Evolutionary conservation across 2,797 vertebrate species (phyloP).

Genomic region (Tachyglossus aculeatus): DNA sequence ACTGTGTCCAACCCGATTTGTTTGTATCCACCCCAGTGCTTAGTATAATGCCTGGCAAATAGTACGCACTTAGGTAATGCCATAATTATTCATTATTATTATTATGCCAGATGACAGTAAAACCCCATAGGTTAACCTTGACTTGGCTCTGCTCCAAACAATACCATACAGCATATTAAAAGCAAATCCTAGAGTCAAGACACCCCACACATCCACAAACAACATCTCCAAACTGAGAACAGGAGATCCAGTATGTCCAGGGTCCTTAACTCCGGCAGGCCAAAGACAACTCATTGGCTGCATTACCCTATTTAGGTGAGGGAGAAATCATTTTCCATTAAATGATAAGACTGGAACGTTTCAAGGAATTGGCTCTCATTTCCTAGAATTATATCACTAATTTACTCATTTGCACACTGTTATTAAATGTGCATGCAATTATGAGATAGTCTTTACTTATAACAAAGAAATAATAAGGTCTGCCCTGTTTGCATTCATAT

Average conservation of each 20-base stretch:
- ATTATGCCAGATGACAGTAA: neutral
- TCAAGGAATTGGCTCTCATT: constrained; percentile 62
- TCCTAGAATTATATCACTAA: constrained; percentile 68
- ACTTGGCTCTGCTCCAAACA: neutral
- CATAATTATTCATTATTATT: neutral
- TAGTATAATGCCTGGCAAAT: neutral
- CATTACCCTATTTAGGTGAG: constrained; percentile 30
- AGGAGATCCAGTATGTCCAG: neutral
- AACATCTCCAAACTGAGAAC: neutral
- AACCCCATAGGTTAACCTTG: neutral
- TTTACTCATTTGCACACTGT: constrained; percentile 74
- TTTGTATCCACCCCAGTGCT: no score
- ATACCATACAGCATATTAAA: neutral
- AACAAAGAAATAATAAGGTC: constrained; percentile 63
- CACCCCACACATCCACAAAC: no score
- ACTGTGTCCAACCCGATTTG: no score
- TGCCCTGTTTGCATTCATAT: constrained; percentile 22
- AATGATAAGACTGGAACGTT: constrained; percentile 73
- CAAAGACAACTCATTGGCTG: constrained; percentile 18
- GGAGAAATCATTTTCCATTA: constrained; percentile 64
- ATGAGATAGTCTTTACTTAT: constrained; percentile 71
- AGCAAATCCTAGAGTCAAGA: constrained; percentile 4
- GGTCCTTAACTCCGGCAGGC: constrained; percentile 27
- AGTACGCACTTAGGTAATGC: neutral
- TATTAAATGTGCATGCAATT: constrained; percentile 70